Evolutionary conservation across 1,140 invertebrate genomes (phyloP).

Genomic region (Platyura marginata): DNA sequence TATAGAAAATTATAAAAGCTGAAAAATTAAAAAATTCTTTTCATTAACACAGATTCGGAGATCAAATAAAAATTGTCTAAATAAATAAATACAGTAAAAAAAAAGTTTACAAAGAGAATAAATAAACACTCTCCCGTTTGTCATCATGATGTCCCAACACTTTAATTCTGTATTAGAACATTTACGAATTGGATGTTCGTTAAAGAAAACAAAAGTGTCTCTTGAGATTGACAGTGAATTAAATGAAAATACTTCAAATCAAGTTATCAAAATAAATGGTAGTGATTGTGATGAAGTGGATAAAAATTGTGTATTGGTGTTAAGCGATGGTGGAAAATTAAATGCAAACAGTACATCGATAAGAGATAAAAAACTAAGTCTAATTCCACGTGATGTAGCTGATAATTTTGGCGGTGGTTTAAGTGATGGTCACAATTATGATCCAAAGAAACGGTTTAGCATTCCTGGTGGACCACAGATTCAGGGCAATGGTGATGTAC

Average conservation of each 20-base stretch:
- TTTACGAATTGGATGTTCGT: conserved; percentile 15
- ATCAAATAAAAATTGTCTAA: too few relatives aligned
- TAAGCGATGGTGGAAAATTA: neutral
- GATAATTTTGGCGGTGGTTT: neutral
- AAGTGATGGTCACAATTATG: neutral
- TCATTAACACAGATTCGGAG: too few relatives aligned
- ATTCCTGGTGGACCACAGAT: too few relatives aligned
- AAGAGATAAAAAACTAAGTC: neutral
- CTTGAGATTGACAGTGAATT: too few relatives aligned
- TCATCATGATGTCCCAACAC: conserved; percentile 22
- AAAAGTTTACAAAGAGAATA: too few relatives aligned
- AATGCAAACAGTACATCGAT: too few relatives aligned
- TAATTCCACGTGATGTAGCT: neutral
- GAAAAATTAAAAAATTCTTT: too few relatives aligned
- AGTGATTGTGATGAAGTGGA: neutral
- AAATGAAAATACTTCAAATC: too few relatives aligned
- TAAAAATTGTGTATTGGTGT: neutral
- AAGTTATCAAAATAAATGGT: too few relatives aligned
- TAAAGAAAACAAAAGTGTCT: neutral
- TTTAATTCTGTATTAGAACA: conserved; percentile 23
- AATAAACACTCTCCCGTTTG: too few relatives aligned
- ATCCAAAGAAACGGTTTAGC: neutral
- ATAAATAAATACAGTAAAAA: too few relatives aligned
- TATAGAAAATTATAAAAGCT: too few relatives aligned
- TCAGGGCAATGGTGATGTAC: neutral